These are phyloP conservation scores for Aldabrachelys gigantea DNA, from an alignment of 2,113 vertebrate genomes.

Conservation along the genomic window DNA sequence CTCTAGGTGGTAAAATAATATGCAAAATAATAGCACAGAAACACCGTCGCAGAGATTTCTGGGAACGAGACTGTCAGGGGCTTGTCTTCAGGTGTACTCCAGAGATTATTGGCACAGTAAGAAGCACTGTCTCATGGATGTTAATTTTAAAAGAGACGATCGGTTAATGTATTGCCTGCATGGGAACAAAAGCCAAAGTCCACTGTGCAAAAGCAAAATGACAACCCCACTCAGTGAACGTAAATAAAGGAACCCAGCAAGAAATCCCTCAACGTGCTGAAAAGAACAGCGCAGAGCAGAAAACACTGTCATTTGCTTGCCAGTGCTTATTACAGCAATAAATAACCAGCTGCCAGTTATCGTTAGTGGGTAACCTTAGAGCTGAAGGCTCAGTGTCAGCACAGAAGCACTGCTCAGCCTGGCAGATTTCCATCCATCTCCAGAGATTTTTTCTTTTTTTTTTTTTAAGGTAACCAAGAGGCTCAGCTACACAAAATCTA, in stretches of 20 bases:
- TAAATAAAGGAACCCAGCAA: not conserved
- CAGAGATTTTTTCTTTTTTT: not conserved
- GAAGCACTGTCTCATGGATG: not conserved
- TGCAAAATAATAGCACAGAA: not conserved
- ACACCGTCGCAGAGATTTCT: not conserved
- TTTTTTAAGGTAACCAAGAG: not conserved
- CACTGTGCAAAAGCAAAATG: not conserved
- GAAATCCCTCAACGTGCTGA: not conserved
- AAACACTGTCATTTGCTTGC: not conserved
- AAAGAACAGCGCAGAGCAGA: not conserved
- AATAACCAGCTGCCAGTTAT: slow-evolving; percentile 28
- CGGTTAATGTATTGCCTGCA: not conserved
- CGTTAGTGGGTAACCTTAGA: not conserved
- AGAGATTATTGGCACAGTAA: not conserved
- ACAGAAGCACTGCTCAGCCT: slow-evolving; percentile 7
- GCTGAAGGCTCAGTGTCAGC: not conserved
- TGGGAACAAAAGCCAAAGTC: not conserved
- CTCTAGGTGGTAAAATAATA: not conserved
- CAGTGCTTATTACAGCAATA: slow-evolving; percentile 12
- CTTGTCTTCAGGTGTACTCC: not conserved
- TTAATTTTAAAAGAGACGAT: not conserved
- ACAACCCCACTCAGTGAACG: rapidly evolving
- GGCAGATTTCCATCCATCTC: slow-evolving; percentile 11
- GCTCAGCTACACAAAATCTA: not conserved
- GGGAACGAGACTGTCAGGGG: not conserved